These are phyloP conservation scores for Hydraecia micacea DNA, from an alignment of 2,888 invertebrate species.

Conservation along the genomic window DNA sequence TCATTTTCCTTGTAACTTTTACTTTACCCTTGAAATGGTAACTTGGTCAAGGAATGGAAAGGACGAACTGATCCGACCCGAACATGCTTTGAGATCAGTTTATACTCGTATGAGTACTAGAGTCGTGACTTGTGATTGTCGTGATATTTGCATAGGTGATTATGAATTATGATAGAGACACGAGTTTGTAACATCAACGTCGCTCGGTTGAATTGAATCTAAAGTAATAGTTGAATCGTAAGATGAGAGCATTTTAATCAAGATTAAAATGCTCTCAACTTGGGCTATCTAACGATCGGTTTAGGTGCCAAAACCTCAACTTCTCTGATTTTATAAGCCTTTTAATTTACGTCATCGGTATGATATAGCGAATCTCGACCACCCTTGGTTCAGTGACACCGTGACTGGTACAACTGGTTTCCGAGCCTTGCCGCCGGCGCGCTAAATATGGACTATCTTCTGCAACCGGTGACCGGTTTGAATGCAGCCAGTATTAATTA, in stretches of 20 bases:
- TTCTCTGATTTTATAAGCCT: neutral
- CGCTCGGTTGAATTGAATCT: neutral
- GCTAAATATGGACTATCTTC: conserved; percentile 67
- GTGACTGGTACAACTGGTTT: conserved; percentile 68
- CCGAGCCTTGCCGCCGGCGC: conserved; percentile 64
- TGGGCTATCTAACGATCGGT: neutral
- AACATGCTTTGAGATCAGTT: neutral
- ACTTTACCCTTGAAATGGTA: neutral
- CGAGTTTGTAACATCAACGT: neutral
- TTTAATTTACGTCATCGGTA: conserved; percentile 46
- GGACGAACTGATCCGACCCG: neutral
- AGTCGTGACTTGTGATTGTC: conserved; percentile 11
- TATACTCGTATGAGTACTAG: neutral
- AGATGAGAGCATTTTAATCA: too few species aligned
- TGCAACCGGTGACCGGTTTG: conserved; percentile 46
- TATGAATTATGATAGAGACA: conserved; percentile 12
- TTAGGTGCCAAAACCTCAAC: conserved; percentile 14
- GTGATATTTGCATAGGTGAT: conserved; percentile 30
- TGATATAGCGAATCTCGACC: conserved; percentile 58
- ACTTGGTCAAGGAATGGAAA: neutral
- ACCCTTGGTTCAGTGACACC: conserved; percentile 74
- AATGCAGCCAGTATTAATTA: conserved; percentile 44
- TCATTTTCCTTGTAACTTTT: neutral
- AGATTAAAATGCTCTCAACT: neutral
- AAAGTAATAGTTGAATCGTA: neutral